These are phyloP conservation scores for Drosophila percnosoma DNA, from an alignment of 2,888 invertebrate genomes.

Conservation along the genomic window DNA sequence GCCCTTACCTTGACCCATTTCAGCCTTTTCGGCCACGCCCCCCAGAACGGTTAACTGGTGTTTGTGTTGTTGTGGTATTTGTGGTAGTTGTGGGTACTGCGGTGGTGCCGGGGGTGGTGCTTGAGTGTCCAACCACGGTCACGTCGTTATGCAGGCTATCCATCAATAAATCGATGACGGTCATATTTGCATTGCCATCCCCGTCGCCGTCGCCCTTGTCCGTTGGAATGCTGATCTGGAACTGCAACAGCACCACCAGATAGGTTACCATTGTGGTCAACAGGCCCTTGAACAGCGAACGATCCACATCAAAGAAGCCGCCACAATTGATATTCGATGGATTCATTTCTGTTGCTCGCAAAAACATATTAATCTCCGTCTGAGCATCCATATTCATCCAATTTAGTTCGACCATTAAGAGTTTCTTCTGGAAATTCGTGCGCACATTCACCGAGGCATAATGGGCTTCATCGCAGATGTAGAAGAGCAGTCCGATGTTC, in stretches of 20 bases:
- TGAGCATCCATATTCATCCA: slow-evolving; percentile 92
- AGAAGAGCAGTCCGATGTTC: slow-evolving; percentile 89
- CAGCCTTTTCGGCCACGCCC: slow-evolving; percentile 66
- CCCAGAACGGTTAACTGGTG: slow-evolving; percentile 38
- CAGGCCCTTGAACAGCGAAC: slow-evolving; percentile 90
- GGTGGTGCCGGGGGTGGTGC: slow-evolving; percentile 42
- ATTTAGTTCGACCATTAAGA: slow-evolving; percentile 89
- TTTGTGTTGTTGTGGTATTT: slow-evolving; percentile 28
- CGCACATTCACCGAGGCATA: slow-evolving; percentile 90
- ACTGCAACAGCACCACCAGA: slow-evolving; percentile 90
- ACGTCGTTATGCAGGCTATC: slow-evolving; percentile 68
- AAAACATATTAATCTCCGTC: slow-evolving; percentile 91
- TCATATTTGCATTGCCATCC: slow-evolving; percentile 56
- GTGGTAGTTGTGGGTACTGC: slow-evolving; percentile 28
- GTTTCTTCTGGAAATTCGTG: slow-evolving; percentile 90
- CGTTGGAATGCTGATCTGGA: slow-evolving; percentile 90
- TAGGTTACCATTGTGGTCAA: slow-evolving; percentile 92
- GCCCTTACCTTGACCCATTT: slow-evolving; percentile 36
- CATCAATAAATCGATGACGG: slow-evolving; percentile 61
- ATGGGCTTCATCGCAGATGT: slow-evolving; percentile 91
- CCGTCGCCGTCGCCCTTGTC: slow-evolving; percentile 82
- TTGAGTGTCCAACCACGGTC: slow-evolving; percentile 44
- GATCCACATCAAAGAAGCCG: slow-evolving; percentile 90
- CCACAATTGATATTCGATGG: slow-evolving; percentile 90
- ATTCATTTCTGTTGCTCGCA: slow-evolving; percentile 91